Percentiles rank a stretch among this genome's conserved stretches.
Conservation (phyloP, 1,140 invertebrate species). For the Polypedilum vanderplanki region DNA sequence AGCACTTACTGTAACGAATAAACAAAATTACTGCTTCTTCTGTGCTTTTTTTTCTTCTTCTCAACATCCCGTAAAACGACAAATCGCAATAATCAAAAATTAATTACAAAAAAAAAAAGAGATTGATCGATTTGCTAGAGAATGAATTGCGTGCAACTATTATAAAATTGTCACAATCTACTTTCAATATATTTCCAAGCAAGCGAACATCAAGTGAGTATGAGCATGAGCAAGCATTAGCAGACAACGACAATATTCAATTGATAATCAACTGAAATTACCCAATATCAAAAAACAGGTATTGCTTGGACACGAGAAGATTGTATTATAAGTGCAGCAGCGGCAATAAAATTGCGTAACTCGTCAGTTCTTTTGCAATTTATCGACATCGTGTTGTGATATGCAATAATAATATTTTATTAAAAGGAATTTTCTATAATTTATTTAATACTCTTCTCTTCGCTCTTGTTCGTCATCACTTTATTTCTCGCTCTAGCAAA, state of each 20-base stretch:
- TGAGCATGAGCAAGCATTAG: background rate
- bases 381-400: constrained; percentile 16
- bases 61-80: background rate
- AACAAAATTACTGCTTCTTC: background rate
- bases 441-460: constrained; percentile 18
- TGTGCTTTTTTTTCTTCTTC: no score
- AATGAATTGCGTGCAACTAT: no score
- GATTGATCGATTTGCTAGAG: background rate
- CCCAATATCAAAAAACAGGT: constrained; percentile 22
- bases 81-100: constrained; percentile 16
- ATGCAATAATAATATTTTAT: constrained; percentile 24
- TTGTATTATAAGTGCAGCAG: background rate
- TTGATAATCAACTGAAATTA: constrained; percentile 27
- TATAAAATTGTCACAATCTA: no score
- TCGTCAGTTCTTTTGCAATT: constrained; percentile 24
- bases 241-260: constrained; percentile 1
- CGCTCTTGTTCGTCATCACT: no score
- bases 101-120: background rate
- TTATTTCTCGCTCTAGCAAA: no score
- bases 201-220: background rate
- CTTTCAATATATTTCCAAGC: background rate
- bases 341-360: constrained; percentile 26
- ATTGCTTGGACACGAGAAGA: constrained; percentile 20
- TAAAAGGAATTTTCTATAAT: constrained; percentile 24
- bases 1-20: background rate